These are phyloP conservation scores for Drosophila robusta DNA, from an alignment of 2,888 invertebrate genomes.

Conservation along the genomic window DNA sequence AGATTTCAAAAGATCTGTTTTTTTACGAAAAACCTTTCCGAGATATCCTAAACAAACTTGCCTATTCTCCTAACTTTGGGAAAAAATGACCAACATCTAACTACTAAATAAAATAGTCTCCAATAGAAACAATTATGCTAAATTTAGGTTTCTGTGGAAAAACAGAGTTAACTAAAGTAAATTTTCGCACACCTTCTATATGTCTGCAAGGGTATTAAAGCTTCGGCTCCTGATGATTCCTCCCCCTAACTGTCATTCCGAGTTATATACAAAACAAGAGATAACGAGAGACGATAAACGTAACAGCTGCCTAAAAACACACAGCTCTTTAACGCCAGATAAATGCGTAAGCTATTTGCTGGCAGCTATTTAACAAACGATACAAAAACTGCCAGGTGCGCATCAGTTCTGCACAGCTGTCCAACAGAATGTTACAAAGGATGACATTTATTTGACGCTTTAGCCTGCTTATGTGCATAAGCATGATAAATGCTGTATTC, in stretches of 20 bases:
- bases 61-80: too few relatives aligned
- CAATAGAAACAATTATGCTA: too few relatives aligned
- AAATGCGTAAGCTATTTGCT: neutral
- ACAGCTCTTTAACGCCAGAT: neutral
- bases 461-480: neutral
- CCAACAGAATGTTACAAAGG: conserved; percentile 7
- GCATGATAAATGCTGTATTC: conserved; percentile 11
- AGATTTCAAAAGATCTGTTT: too few relatives aligned
- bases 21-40: too few relatives aligned
- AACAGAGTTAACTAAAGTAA: too few relatives aligned
- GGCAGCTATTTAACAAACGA: neutral
- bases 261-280: neutral
- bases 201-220: neutral
- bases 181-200: too few relatives aligned
- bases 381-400: neutral
- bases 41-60: too few relatives aligned
- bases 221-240: neutral
- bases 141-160: too few relatives aligned
- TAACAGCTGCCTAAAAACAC: neutral
- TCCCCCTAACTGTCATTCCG: too few relatives aligned
- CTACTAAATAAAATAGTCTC: too few relatives aligned
- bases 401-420: neutral
- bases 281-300: neutral
- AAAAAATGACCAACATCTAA: too few relatives aligned
- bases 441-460: conserved; percentile 6